A percentile compares a stretch with the other conserved stretches of the same genome.
Conservation (phyloP, 1,140 invertebrate species). For the Brachionus sp. region DNA sequence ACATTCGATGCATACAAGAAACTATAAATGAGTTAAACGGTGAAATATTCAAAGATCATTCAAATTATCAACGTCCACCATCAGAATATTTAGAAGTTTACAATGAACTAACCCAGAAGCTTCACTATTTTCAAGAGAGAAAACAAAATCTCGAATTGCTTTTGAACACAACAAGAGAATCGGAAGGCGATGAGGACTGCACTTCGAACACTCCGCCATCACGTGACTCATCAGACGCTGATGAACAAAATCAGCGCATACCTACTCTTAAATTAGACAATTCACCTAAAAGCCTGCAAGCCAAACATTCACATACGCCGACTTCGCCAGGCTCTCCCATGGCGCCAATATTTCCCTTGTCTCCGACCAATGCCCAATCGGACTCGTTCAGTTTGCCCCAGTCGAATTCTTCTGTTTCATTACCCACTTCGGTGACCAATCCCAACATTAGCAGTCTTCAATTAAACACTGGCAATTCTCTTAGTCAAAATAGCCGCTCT, state of each 20-base stretch:
- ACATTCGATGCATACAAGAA: background rate
- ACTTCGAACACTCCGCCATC: background rate
- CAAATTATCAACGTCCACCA: slow-evolving; percentile 31
- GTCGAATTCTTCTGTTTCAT: background rate
- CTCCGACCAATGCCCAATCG: background rate
- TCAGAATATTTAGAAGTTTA: slow-evolving; percentile 41
- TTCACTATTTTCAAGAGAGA: slow-evolving; percentile 35
- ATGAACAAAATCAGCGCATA: background rate
- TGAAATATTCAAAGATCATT: slow-evolving; percentile 42
- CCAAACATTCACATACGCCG: background rate
- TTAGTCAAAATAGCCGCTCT: slow-evolving; percentile 18
- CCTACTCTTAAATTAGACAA: background rate
- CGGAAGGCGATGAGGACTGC: background rate
- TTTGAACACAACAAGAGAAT: background rate
- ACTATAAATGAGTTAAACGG: slow-evolving; percentile 22
- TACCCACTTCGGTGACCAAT: background rate
- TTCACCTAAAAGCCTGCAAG: background rate
- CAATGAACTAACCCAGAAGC: background rate
- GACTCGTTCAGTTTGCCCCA: background rate
- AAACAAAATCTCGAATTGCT: background rate
- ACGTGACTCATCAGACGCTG: background rate
- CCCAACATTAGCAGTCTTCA: background rate
- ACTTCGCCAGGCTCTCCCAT: background rate
- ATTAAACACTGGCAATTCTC: background rate
- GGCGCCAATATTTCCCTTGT: background rate